Percentiles rank a stretch among this genome's conserved stretches.
These are phyloP conservation scores for Agrotis segetum DNA, from an alignment of 2,888 invertebrate genomes.

Conservation along the genomic window DNA sequence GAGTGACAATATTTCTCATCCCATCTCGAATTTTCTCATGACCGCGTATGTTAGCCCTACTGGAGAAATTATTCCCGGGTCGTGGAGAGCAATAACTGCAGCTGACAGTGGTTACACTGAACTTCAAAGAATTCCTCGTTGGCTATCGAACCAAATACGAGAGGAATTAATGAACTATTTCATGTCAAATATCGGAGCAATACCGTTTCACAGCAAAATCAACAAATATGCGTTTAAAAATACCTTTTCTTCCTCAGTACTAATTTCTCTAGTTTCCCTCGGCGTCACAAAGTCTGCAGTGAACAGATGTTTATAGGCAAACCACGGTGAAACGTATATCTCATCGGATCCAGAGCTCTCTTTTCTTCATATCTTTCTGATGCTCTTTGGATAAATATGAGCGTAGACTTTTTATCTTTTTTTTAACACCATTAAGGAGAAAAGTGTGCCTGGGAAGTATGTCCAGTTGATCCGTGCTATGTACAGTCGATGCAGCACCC, in stretches of 20 bases:
- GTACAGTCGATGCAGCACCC: too few species aligned
- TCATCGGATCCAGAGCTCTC: slow-evolving; percentile 1
- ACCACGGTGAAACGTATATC: not conserved
- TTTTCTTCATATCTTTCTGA: not conserved
- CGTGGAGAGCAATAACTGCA: slow-evolving; percentile 1
- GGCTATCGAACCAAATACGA: slow-evolving; percentile 43
- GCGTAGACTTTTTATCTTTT: not conserved
- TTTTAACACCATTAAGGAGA: not conserved
- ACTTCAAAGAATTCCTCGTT: slow-evolving; percentile 44
- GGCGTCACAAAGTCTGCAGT: slow-evolving; percentile 26
- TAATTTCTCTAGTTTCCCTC: slow-evolving; percentile 45
- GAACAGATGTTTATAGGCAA: not conserved
- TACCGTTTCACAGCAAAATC: slow-evolving; percentile 29
- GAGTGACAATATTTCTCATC: too few species aligned
- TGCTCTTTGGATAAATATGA: not conserved
- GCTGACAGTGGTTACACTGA: slow-evolving; percentile 33
- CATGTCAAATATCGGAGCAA: slow-evolving; percentile 48
- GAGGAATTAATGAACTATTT: slow-evolving; percentile 46
- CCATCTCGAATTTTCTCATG: too few species aligned
- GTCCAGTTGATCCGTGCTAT: too few species aligned
- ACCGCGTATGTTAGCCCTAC: too few species aligned
- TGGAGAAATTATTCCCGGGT: slow-evolving; percentile 1
- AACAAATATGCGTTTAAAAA: slow-evolving; percentile 14
- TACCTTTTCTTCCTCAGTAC: slow-evolving; percentile 47
- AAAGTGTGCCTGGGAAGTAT: too few species aligned